Evolutionary conservation across 2,113 vertebrate species (phyloP), one percentile per base, ranked within the genome.

Genomic region (Neofelis nebulosa): DNA sequence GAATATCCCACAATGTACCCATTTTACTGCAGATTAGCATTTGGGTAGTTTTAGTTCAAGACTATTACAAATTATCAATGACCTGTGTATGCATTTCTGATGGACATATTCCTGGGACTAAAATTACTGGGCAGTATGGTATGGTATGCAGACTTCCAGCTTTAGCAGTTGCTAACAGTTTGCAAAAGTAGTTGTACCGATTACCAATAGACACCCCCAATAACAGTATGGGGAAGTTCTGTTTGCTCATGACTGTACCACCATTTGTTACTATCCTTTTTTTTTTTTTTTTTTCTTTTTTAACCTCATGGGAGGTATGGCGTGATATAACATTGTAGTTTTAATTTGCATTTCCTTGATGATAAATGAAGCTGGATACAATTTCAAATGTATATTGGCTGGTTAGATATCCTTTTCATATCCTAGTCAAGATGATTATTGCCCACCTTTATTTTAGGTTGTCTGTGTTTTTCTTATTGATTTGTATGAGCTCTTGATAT

Each of bases 341-440:
- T 89, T 84, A 84, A 84, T 89, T 84, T 84, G 14, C 11, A 93
- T 69, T 84, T 89, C 25, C 18, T 89, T 96, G 29, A 78, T 65
- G 41, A 63, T 73, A 89, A 93, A 69, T 79, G 38, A 84, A 78
- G 69, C 52, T 69, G 57, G 36, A 76, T 55, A 27, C 14, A 18
- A 87, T 92, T 81, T 87, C 29, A 73, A 71, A 88, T 73, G 23
- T n/a, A 38, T 69, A 52, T 10, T 76, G 36, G 18, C 36, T 48
- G 12, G 68, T 73, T 73, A n/a, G n/a, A 80, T 85, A 29, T 63
- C 50, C 65, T 86, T 10, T 91, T 91, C 31, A 74, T 65, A 76
- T 38, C 48, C 33, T 80, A 61, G 48, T 79, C 50, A 95, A 69
- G 57, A 86, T 27, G 13, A 12, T 74, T 84, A 52, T 36, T 95